phyloP scores from a whole-genome alignment of 2,888 invertebrate genomes.

The Drosophila paranaensis region DNA sequence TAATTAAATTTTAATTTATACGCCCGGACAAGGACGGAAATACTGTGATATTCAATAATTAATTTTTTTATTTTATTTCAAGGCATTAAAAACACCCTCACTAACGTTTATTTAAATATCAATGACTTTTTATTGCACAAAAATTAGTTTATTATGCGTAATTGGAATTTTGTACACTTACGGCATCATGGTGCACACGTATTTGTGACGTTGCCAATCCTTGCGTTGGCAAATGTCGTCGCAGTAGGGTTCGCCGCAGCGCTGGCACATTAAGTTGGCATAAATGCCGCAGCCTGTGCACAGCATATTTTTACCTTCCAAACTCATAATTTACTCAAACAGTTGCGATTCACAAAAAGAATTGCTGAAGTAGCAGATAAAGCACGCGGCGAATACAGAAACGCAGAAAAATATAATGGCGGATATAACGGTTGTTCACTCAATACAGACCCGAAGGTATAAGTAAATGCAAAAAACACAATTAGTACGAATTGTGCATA shows the following conservation, averaged over 20 bases:
- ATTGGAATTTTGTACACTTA: constrained; percentile 31
- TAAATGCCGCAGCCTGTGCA: constrained; percentile 42
- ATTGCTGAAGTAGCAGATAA: background rate
- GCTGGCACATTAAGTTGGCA: constrained; percentile 46
- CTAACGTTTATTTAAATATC: no score
- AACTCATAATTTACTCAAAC: constrained; percentile 2
- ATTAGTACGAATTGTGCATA: background rate
- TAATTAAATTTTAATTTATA: no score
- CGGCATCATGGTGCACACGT: constrained; percentile 49
- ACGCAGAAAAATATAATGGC: constrained; percentile 24
- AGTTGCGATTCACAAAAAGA: background rate
- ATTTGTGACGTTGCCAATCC: constrained; percentile 63
- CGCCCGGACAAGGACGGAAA: no score
- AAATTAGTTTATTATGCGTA: no score
- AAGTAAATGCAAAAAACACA: background rate
- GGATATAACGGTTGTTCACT: constrained; percentile 43
- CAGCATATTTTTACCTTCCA: background rate
- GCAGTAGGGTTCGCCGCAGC: constrained; percentile 62
- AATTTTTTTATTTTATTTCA: no score
- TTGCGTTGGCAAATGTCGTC: constrained; percentile 36
- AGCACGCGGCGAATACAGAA: constrained; percentile 5
- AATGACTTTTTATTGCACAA: no score
- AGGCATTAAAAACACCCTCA: no score
- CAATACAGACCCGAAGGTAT: background rate
- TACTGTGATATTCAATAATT: no score